phyloP scores from a whole-genome alignment of 2,888 invertebrate genomes.

The Melinopterus prodromus region DNA sequence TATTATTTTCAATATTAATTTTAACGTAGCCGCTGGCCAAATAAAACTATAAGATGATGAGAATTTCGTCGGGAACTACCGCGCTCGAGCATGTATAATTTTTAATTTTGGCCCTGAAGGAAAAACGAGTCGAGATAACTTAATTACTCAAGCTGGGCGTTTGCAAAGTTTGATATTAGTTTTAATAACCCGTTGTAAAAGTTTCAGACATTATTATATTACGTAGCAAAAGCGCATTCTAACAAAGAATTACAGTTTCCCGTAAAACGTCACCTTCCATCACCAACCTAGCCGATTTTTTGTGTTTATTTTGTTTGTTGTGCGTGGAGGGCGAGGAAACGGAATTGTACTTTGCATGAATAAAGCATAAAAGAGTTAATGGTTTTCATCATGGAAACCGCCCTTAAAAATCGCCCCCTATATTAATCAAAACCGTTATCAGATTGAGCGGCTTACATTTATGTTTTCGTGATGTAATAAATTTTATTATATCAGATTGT shows the following conservation, averaged over 20 bases:
- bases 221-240: background rate
- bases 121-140: background rate
- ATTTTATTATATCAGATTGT: background rate
- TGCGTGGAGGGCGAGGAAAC: background rate
- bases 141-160: background rate
- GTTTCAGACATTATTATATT: background rate
- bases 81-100: background rate
- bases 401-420: background rate
- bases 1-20: background rate
- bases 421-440: background rate
- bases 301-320: background rate
- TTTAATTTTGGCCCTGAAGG: constrained; percentile 4
- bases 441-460: background rate
- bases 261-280: background rate
- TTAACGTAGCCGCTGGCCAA: background rate
- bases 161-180: background rate
- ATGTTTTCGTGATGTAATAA: constrained; percentile 4
- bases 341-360: background rate
- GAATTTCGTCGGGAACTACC: background rate
- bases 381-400: background rate
- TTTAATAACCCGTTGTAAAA: constrained; percentile 4
- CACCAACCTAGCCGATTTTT: background rate
- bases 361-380: constrained; percentile 4
- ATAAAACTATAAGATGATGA: constrained; percentile 4
- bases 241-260: background rate